phyloP scores from a whole-genome alignment of 2,113 vertebrate genomes.

The Gymnobelideus leadbeateri region DNA sequence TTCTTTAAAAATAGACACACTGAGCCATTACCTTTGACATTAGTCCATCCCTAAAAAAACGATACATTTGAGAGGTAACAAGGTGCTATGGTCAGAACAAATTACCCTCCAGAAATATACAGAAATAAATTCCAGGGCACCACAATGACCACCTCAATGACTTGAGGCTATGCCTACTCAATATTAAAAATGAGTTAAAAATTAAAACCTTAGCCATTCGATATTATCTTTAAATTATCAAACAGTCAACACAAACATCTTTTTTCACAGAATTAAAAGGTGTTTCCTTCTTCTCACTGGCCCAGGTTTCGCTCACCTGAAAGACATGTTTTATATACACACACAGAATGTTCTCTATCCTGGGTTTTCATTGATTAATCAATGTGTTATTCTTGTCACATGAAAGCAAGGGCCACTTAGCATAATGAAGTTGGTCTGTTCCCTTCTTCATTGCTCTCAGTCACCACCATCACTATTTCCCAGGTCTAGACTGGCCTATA shows the following conservation, averaged over 20 bases:
- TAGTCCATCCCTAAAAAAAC: not conserved
- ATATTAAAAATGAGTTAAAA: not conserved
- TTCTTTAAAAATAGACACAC: not conserved
- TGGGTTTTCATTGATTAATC: not conserved
- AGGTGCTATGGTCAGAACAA: not conserved
- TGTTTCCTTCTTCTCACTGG: not conserved
- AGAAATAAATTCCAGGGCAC: not conserved
- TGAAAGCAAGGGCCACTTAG: not conserved
- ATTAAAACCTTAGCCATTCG: not conserved
- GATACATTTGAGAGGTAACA: not conserved
- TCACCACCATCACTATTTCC: not conserved
- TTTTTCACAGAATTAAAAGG: not conserved
- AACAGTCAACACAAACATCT: not conserved
- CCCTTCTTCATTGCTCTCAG: not conserved
- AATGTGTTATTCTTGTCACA: not conserved
- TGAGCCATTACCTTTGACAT: not conserved
- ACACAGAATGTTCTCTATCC: not conserved
- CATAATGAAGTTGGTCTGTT: not conserved
- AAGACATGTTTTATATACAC: not conserved
- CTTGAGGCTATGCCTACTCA: not conserved
- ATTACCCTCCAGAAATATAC: not conserved
- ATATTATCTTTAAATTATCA: not conserved
- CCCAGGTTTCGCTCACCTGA: not conserved
- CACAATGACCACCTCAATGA: not conserved
- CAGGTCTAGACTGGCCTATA: not conserved